Percentiles rank a stretch among this genome's conserved stretches.
Evolutionary conservation across 2,888 invertebrate genomes (phyloP).

Genomic region (Acheta domesticus): DNA sequence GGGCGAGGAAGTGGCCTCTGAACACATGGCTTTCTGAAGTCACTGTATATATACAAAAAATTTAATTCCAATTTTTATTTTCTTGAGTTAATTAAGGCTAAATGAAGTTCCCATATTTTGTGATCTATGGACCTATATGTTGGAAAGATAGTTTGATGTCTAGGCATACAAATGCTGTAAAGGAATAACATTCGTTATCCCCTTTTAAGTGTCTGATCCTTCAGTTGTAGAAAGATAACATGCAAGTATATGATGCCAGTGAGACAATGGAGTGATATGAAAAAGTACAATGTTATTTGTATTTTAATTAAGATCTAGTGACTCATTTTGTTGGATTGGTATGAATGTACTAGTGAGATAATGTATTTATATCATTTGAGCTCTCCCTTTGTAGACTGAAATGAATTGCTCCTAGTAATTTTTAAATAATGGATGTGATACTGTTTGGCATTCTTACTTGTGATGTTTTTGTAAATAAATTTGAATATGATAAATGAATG

Average conservation of each 20-base stretch:
- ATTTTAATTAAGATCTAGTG: background rate
- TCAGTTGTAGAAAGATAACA: background rate
- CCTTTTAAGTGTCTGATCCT: background rate
- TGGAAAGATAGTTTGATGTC: too few relatives aligned
- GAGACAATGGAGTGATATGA: background rate
- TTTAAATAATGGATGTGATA: background rate
- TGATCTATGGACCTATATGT: too few relatives aligned
- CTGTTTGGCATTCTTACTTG: conserved; percentile 26
- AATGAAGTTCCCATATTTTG: too few relatives aligned
- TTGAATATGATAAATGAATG: conserved; percentile 21
- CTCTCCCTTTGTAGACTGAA: background rate
- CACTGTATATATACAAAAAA: too few relatives aligned
- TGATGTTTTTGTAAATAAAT: conserved; percentile 22
- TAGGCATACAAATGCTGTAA: too few relatives aligned
- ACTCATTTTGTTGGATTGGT: conserved; percentile 9
- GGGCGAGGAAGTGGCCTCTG: too few relatives aligned
- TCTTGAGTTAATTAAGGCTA: too few relatives aligned
- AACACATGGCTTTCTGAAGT: too few relatives aligned
- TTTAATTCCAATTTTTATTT: too few relatives aligned
- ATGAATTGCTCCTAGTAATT: background rate
- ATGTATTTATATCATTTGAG: conserved; percentile 21
- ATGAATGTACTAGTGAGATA: conserved; percentile 19
- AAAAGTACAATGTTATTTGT: background rate
- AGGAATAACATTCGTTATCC: background rate
- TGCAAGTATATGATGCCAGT: background rate